These are phyloP conservation scores for Hippopotamus amphibius DNA, from an alignment of 2,113 vertebrate genomes.

Conservation along the genomic window DNA sequence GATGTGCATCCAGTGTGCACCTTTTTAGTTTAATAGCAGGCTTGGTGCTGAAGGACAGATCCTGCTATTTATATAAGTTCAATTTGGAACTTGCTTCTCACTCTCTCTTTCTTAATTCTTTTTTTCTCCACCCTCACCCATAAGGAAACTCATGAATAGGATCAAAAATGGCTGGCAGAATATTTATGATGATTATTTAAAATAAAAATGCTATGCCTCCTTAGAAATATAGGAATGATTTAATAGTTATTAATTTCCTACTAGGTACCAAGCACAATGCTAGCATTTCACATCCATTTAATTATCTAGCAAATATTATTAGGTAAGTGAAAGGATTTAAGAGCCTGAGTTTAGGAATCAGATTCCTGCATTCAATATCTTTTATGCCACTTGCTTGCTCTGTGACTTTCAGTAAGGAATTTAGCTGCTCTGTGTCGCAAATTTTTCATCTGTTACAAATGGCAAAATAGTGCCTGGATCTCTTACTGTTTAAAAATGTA, in stretches of 20 bases:
- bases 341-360: neutral
- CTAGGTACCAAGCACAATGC: neutral
- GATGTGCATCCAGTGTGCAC: neutral
- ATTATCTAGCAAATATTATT: neutral
- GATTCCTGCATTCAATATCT: neutral
- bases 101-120: neutral
- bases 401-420: neutral
- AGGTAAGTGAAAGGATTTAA: neutral
- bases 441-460: neutral
- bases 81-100: neutral
- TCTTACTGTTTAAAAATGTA: neutral
- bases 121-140: neutral
- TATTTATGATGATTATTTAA: neutral
- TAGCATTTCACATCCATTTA: neutral
- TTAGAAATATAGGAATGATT: neutral
- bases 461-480: neutral
- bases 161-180: neutral
- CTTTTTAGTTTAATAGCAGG: constrained; percentile 23
- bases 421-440: neutral
- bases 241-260: neutral
- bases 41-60: constrained; percentile 12
- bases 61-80: constrained; percentile 28
- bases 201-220: neutral
- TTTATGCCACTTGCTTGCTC: neutral
- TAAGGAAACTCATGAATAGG: neutral